Base-by-base conservation (phyloP, 2,888 invertebrate genomes). In the Drosophila incognita region DNA sequence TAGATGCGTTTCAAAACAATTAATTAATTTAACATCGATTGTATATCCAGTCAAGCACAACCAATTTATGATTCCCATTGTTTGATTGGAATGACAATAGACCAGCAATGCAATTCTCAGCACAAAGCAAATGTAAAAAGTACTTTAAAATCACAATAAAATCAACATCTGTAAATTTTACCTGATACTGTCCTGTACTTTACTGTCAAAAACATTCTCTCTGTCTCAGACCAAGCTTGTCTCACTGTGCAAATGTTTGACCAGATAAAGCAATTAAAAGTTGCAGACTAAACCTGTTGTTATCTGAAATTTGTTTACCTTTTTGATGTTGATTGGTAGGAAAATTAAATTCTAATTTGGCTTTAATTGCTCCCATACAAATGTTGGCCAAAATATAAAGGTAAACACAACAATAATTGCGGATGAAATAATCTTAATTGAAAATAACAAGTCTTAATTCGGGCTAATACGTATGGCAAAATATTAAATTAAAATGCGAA, bases 221-320 rank as follows among this genome's bases (percentile, higher is more conserved):
- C 4, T 35, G 21, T 29, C n/a, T 24, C 1, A 24, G 15, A 13
- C 4, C 27, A 35, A 35, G 5, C 8, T 31, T 10, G 5, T 18
- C n/a, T 24, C 3, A 24, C 18, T 31, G 18, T 21, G 36, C 21
- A 62, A 48, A 49, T 62, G 49, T 62, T 38, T 24, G 46, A 31
- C n/a, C n/a, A 62, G 31, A 27, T 38, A n/a, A 38, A n/a, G 31
- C n/a, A 24, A 62, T 63, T 62, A 27, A 31, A 49, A 57, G 40
- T 57, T 42, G 21, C 40, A 31, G 10, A 15, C 29, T 29, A 40
- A 61, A 18, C 13, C 46, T 24, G 48, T 61, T 60, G 29, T 31
- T n/a, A 33, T n/a, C 48, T 24, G 1, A 36, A 36, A 48, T 36
- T 13, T 36, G 7, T 48, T 48, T 59, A 21, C 7, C 13, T 46